Conservation (phyloP, 2,888 invertebrate genomes). For the Phania funesta region DNA sequence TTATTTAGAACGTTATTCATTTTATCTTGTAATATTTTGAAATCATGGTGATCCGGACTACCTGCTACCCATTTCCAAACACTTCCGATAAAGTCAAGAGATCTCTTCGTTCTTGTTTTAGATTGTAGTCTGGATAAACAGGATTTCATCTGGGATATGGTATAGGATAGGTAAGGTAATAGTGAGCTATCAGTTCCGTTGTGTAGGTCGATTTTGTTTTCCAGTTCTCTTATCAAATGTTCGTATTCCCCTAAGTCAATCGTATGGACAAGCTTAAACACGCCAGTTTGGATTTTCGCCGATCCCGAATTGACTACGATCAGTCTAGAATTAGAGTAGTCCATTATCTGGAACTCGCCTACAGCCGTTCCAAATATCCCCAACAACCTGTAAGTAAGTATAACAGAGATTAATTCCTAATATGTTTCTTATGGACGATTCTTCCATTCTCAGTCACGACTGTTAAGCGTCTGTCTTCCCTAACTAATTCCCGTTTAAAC, state of each 20-base stretch:
- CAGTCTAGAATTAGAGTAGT: no score
- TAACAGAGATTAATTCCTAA: no score
- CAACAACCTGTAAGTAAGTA: no score
- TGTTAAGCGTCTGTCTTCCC: no score
- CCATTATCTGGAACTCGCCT: neutral
- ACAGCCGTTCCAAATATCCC: neutral
- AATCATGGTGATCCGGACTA: no score
- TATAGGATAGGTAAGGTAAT: neutral
- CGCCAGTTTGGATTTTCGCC: neutral
- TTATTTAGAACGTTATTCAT: no score
- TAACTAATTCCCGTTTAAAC: no score
- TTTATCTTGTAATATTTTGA: slow-evolving; percentile 13
- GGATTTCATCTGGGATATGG: slow-evolving; percentile 1
- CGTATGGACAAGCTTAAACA: slow-evolving; percentile 10
- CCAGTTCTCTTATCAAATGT: neutral
- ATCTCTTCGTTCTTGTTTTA: neutral
- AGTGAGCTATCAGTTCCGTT: neutral
- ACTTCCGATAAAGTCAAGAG: slow-evolving; percentile 18
- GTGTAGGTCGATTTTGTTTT: neutral
- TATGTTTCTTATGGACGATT: no score
- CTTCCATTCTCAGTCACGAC: no score
- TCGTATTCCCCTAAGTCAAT: slow-evolving; percentile 2
- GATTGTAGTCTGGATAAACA: slow-evolving; percentile 3
- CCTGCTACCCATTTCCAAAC: slow-evolving; percentile 60
- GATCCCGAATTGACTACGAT: neutral